Conservation (phyloP, 2,113 vertebrate species). For the Xiphophorus hellerii region DNA sequence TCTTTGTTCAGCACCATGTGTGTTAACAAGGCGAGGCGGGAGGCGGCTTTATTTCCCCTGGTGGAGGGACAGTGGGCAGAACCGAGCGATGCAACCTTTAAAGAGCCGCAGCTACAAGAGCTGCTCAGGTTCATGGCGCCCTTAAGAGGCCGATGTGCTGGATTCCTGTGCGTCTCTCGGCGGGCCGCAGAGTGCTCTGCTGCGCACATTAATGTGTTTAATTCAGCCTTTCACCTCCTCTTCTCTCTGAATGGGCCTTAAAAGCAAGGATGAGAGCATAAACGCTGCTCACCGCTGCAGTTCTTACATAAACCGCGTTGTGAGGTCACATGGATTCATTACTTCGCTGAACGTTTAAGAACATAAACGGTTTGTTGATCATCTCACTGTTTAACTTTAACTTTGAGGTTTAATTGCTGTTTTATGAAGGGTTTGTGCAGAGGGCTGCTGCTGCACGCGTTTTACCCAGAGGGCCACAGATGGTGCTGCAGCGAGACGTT, state of each 20-base stretch:
- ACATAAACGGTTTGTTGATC: not conserved
- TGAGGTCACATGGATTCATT: not conserved
- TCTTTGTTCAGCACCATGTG: conserved; percentile 45
- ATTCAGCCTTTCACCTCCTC: conserved; percentile 28
- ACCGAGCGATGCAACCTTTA: conserved; percentile 19
- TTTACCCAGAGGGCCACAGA: conserved; percentile 18
- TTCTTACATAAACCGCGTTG: not conserved
- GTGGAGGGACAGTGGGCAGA: conserved; percentile 27
- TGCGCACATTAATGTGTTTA: conserved; percentile 57
- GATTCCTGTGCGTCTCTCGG: conserved; percentile 32
- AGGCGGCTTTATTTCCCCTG: conserved; percentile 34
- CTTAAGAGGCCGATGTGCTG: conserved; percentile 39
- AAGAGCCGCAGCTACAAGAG: conserved; percentile 35
- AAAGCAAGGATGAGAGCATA: conserved; percentile 42
- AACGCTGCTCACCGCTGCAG: conserved; percentile 11
- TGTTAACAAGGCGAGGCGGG: conserved; percentile 36
- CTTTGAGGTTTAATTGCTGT: not conserved
- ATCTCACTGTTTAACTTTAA: not conserved
- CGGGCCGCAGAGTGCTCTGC: conserved; percentile 29
- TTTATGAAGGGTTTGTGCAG: not conserved
- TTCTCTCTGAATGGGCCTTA: conserved; percentile 36
- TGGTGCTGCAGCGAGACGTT: conserved; percentile 8
- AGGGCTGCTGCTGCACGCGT: not conserved
- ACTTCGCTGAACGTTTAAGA: not conserved
- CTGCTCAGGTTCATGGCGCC: conserved; percentile 32